Conservation (phyloP, 2,113 vertebrate species). For the Clupea harengus region DNA sequence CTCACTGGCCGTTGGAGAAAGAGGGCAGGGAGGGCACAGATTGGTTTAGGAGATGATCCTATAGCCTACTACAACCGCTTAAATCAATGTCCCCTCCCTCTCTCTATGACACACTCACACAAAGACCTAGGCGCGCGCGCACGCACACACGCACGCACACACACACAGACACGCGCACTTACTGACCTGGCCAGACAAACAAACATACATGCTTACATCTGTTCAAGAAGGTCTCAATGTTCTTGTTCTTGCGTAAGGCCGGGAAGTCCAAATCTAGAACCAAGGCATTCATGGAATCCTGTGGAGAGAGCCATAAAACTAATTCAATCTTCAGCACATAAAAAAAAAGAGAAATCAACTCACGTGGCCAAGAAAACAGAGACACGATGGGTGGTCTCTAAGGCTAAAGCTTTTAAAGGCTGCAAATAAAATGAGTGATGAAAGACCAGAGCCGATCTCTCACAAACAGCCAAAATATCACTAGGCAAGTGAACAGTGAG, state of each 20-base stretch:
- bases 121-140: not conserved
- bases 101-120: not conserved
- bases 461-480: not conserved
- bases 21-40: not conserved
- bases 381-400: conserved; percentile 21
- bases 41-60: not conserved
- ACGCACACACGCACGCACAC: not conserved
- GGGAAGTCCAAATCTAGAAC: conserved; percentile 97
- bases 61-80: not conserved
- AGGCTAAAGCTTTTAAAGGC: not conserved
- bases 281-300: conserved; percentile 97
- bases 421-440: not conserved
- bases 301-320: conserved; percentile 51
- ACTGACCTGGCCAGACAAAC: not conserved
- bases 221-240: conserved; percentile 96
- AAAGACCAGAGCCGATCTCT: not conserved
- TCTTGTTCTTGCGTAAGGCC: conserved; percentile 97
- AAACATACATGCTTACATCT: conserved; percentile 84
- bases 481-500: not conserved
- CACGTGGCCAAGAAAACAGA: not conserved
- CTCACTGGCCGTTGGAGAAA: not conserved
- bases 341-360: conserved; percentile 3
- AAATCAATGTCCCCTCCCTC: not conserved
- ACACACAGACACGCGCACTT: not conserved
- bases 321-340: not conserved